Evolutionary conservation across 37 sponge, comb jelly and placozoan species (phyloP).

Genomic region (Haliclona indistincta): DNA sequence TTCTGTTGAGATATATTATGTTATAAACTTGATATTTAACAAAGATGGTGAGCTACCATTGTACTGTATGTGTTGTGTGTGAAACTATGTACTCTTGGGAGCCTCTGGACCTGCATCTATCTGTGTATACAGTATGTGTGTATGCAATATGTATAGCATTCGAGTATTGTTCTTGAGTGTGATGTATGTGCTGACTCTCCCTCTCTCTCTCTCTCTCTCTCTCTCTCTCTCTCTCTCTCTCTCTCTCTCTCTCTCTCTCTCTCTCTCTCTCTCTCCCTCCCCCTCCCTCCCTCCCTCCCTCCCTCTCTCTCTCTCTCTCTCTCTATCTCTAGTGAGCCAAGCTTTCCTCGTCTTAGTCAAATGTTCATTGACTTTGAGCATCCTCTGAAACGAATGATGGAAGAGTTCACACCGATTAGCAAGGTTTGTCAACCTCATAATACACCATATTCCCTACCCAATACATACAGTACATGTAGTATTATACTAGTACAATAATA

Average conservation of each 20-base stretch:
- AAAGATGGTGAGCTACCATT: too few species aligned
- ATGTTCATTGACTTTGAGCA: conserved; percentile 91
- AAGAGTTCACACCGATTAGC: conserved; percentile 88
- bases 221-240: not conserved
- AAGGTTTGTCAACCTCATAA: conserved; percentile 47
- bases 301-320: conserved; percentile 2
- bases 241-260: not conserved
- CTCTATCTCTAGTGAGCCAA: conserved; percentile 47
- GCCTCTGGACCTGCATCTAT: too few species aligned
- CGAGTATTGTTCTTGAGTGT: not conserved
- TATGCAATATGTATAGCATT: not conserved
- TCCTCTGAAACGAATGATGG: conserved; percentile 86
- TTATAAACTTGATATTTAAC: too few species aligned
- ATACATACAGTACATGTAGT: not conserved
- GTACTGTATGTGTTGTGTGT: too few species aligned
- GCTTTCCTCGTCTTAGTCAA: conserved; percentile 88
- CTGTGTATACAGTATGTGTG: not conserved
- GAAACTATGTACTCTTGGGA: too few species aligned
- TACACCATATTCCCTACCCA: conserved; percentile 3
- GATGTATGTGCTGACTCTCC: not conserved
- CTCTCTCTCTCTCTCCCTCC: not conserved
- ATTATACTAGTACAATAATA: not conserved
- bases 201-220: not conserved
- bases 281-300: conserved; percentile 8
- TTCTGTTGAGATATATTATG: too few species aligned